Conservation (phyloP, 2,113 vertebrate genomes). For the Lathamus discolor region DNA sequence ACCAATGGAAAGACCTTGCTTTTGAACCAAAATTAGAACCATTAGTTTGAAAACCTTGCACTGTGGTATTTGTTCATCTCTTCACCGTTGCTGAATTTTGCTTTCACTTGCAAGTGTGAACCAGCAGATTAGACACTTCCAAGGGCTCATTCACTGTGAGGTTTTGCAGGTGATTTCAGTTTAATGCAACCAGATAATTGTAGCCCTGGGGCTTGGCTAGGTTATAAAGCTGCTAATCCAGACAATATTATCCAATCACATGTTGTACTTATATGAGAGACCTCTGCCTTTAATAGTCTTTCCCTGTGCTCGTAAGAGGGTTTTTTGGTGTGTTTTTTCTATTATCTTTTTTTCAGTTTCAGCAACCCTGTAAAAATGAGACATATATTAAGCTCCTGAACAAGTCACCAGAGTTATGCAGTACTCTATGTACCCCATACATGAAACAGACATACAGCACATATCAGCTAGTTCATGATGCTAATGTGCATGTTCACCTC, state of each 20-base stretch:
- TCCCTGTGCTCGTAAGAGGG: conserved; percentile 22
- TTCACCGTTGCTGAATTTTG: neutral
- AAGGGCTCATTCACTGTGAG: conserved; percentile 59
- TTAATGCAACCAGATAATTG: conserved; percentile 79
- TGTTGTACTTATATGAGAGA: conserved; percentile 65
- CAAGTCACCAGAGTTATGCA: neutral
- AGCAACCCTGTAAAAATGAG: conserved; percentile 55
- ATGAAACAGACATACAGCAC: neutral
- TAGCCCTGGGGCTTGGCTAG: conserved; percentile 72
- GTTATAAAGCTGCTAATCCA: conserved; percentile 77
- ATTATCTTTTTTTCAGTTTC: neutral
- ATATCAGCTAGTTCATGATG: neutral
- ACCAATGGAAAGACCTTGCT: neutral
- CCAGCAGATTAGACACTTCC: conserved; percentile 65
- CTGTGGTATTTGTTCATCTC: conserved; percentile 37
- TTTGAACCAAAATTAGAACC: conserved; percentile 10
- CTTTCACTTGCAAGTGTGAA: conserved; percentile 57
- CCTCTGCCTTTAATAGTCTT: conserved; percentile 68
- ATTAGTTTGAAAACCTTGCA: neutral
- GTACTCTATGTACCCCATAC: neutral
- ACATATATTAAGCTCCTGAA: neutral
- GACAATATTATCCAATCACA: conserved; percentile 68
- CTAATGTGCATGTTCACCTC: neutral
- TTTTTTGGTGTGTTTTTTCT: neutral
- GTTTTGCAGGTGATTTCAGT: conserved; percentile 77